Conservation (phyloP, 1,140 invertebrate genomes). For the Colletes latitarsis region DNA sequence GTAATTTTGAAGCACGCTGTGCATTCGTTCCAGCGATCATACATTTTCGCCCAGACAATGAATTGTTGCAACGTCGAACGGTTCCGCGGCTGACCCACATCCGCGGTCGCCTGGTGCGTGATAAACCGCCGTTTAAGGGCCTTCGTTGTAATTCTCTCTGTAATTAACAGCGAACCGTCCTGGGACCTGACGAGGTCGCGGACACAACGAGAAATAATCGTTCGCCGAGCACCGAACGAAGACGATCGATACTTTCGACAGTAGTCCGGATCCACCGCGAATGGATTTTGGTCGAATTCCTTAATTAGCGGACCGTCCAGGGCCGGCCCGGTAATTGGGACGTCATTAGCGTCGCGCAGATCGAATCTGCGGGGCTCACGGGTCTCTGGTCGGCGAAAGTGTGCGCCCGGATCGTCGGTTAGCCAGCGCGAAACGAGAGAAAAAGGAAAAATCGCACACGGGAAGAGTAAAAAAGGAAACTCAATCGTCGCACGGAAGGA, state of each 20-base stretch:
- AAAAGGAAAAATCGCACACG: conserved; percentile 2
- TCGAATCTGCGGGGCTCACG: conserved; percentile 32
- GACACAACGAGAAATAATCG: not conserved
- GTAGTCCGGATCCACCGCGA: too few species aligned
- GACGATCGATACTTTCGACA: not conserved
- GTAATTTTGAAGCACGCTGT: too few species aligned
- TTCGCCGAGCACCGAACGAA: not conserved
- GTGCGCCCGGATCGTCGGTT: conserved; percentile 50
- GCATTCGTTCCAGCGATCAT: too few species aligned
- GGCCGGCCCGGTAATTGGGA: conserved; percentile 47
- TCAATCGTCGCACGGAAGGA: conserved; percentile 51
- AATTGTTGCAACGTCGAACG: not conserved
- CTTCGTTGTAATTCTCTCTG: not conserved
- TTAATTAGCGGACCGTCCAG: conserved; percentile 7
- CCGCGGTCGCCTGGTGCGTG: conserved; percentile 6
- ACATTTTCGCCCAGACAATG: too few species aligned
- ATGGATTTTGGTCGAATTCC: conserved; percentile 11
- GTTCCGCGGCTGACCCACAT: conserved; percentile 15
- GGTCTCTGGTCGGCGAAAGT: conserved; percentile 67
- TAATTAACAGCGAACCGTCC: conserved; percentile 26
- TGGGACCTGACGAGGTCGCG: conserved; percentile 21
- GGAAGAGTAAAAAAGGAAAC: conserved; percentile 41
- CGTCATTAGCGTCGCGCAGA: conserved; percentile 28
- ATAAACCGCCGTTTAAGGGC: conserved; percentile 27
- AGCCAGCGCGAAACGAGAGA: conserved; percentile 2